Base-by-base conservation (phyloP, 2,113 vertebrate genomes). In the Salvelinus sp. region DNA sequence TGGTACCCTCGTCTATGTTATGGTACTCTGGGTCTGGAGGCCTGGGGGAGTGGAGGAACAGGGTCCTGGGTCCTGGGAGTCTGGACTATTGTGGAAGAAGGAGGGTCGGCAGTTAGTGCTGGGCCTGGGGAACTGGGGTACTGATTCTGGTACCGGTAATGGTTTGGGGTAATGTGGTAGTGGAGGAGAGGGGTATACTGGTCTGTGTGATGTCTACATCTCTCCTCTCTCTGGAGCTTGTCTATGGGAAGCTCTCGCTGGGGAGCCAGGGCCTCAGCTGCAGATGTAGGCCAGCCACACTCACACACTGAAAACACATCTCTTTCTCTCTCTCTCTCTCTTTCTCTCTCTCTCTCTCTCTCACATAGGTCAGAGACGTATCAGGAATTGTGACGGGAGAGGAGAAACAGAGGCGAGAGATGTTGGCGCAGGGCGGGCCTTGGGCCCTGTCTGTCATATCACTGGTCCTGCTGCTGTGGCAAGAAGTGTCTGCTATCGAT, bases 401-500 rank as follows among this genome's bases (percentile, higher is more conserved):
- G 75, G 75, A 69, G 28, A 50, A 71, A 79, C 85, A 60, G 80
- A 85, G 80, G 78, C 82, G 79, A 92, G 91, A 83, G 79, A 98
- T 98, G 97, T 92, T 90, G 88, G 82, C 78, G 74, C 91, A 82
- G 86, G 80, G 90, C 79, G 64, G 50, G 64, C 85, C 1, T 82
- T 83, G 78, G 79, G 76, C 87, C 83, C 74, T 91, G 3, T 74
- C 75, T 64, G 83, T 89, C 47, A 25, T 92, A 47, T 93, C 89
- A 9, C 70, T 95, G 1, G 79, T 92, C 57, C 89, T 96, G 83
- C 92, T 88, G 77, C 86, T 95, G 66, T 94, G 93, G 80, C 87
- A 81, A 73, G 82, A 94, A 6, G 78, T 79, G n/a, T 81, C 87
- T 25, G 23, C 93, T 85, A 98, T 98, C 0, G 94, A 98, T 77